Percentiles rank a stretch among this genome's conserved stretches.
Conservation (phyloP, 2,113 vertebrate genomes). For the Chaetodon trifascialis region DNA sequence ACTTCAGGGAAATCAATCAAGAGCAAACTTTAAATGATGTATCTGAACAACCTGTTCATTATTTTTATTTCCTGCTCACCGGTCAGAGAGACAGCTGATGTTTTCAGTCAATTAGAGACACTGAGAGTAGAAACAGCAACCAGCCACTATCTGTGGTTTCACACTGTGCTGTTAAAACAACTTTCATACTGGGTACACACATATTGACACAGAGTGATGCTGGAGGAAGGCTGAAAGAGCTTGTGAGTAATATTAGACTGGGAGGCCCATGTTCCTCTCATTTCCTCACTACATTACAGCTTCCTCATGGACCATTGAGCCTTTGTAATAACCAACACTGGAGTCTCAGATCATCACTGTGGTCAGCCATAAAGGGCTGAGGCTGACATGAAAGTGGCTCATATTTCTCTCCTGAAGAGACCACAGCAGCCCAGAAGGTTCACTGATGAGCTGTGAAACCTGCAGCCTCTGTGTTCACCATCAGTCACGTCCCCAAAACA, state of each 20-base stretch:
- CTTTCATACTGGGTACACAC: neutral
- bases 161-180: neutral
- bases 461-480: too few species aligned
- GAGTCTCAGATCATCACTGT: slow-evolving; percentile 51
- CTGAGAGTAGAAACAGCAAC: slow-evolving; percentile 2
- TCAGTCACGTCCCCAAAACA: too few species aligned
- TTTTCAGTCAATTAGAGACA: slow-evolving; percentile 9
- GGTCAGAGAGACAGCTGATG: slow-evolving; percentile 1
- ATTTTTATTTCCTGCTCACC: neutral
- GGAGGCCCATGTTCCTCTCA: neutral
- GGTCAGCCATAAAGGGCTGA: slow-evolving; percentile 20
- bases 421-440: neutral
- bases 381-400: slow-evolving; percentile 3
- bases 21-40: too few species aligned
- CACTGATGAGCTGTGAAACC: neutral
- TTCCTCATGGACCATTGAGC: slow-evolving; percentile 55
- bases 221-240: slow-evolving; percentile 3
- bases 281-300: slow-evolving; percentile 53
- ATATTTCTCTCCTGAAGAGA: neutral
- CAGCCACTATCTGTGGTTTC: neutral
- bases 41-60: too few species aligned
- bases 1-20: too few species aligned
- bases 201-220: slow-evolving; percentile 18
- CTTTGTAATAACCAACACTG: slow-evolving; percentile 52
- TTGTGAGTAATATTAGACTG: slow-evolving; percentile 22